These are phyloP conservation scores for Probaryconus sp. DNA, from an alignment of 1,140 invertebrate genomes.

Conservation along the genomic window DNA sequence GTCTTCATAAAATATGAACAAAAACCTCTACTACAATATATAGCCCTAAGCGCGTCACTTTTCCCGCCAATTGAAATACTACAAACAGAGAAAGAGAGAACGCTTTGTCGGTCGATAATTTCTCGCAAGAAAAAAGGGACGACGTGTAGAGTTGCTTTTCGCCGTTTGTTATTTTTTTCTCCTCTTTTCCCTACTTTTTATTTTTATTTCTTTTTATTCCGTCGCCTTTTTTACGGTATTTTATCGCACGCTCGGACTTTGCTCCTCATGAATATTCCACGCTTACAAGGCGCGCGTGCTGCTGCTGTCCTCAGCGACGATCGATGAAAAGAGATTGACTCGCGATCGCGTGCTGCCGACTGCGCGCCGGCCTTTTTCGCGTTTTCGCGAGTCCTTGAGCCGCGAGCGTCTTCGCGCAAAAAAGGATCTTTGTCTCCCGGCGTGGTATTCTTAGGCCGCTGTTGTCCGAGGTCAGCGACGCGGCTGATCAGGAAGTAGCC, in stretches of 20 bases:
- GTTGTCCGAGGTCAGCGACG: slow-evolving; percentile 59
- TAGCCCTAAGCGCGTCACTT: slow-evolving; percentile 9
- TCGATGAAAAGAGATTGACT: slow-evolving; percentile 25
- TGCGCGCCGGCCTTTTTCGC: slow-evolving; percentile 21
- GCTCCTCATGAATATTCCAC: slow-evolving; percentile 62
- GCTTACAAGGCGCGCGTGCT: neutral
- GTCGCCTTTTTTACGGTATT: neutral
- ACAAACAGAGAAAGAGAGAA: too few relatives aligned
- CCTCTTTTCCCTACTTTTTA: slow-evolving; percentile 11
- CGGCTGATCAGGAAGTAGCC: slow-evolving; percentile 57
- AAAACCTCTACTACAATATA: slow-evolving; percentile 30
- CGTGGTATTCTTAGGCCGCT: slow-evolving; percentile 23
- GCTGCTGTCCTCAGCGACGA: slow-evolving; percentile 15
- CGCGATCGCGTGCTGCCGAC: slow-evolving; percentile 39
- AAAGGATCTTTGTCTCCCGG: slow-evolving; percentile 52
- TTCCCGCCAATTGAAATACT: slow-evolving; percentile 1
- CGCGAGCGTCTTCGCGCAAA: neutral
- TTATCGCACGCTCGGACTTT: slow-evolving; percentile 54
- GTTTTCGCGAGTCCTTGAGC: slow-evolving; percentile 7
- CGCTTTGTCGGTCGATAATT: slow-evolving; percentile 39
- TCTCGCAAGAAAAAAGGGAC: slow-evolving; percentile 27
- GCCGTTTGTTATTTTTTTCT: slow-evolving; percentile 19
- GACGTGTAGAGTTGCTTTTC: slow-evolving; percentile 20
- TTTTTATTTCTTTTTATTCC: neutral
- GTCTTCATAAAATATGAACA: slow-evolving; percentile 16